These are phyloP conservation scores for Pelecanus crispus DNA, from an alignment of 2,113 vertebrate species.

Conservation along the genomic window DNA sequence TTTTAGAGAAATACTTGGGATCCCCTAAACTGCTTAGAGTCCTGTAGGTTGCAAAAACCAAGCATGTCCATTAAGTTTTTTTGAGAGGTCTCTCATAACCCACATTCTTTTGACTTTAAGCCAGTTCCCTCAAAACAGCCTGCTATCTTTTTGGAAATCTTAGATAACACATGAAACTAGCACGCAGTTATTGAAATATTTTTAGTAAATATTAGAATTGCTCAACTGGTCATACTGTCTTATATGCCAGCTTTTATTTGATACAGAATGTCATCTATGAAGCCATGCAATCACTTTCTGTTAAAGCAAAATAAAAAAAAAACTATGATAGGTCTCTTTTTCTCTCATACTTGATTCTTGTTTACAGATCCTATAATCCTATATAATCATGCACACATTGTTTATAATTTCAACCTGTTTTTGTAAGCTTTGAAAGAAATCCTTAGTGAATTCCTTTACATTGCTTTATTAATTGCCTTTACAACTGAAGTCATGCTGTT, in stretches of 20 bases:
- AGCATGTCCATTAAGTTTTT: accelerated
- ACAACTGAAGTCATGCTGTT: neutral
- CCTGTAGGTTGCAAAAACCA: neutral
- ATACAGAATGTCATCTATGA: neutral
- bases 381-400: neutral
- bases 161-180: neutral
- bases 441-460: neutral
- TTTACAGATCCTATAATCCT: slow-evolving; percentile 9
- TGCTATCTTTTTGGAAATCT: neutral
- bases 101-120: neutral
- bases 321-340: neutral
- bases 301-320: neutral
- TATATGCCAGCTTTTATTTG: neutral
- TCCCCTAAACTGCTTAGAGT: neutral
- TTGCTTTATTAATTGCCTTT: neutral
- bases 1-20: slow-evolving; percentile 16
- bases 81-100: neutral
- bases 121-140: neutral
- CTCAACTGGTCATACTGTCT: neutral
- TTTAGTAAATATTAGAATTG: neutral
- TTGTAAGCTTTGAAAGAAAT: neutral
- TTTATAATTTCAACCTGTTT: slow-evolving; percentile 1
- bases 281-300: neutral
- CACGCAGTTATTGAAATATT: neutral
- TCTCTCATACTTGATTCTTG: neutral